Percentiles rank a stretch among this genome's conserved stretches.
These are phyloP conservation scores for Neotragus moschatus DNA, from an alignment of 2,113 vertebrate species.

Conservation along the genomic window DNA sequence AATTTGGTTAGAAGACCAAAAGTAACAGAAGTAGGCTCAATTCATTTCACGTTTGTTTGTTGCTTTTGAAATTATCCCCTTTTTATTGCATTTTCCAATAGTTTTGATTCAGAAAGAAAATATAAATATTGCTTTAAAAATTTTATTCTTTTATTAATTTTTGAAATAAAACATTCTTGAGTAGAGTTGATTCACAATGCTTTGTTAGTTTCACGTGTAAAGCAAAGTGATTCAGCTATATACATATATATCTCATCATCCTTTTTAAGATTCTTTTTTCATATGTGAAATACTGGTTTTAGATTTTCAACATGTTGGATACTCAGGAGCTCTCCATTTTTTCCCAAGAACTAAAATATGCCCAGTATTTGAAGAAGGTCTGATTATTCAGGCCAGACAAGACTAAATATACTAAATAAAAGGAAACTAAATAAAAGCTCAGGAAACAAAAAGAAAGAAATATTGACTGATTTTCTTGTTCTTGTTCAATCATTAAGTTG, in stretches of 20 bases:
- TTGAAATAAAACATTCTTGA: not conserved
- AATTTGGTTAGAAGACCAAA: not conserved
- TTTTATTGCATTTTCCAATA: not conserved
- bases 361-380: not conserved
- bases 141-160: not conserved
- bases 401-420: not conserved
- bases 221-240: not conserved
- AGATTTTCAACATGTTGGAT: not conserved
- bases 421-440: not conserved
- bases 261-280: not conserved
- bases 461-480: not conserved
- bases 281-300: not conserved
- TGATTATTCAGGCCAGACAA: not conserved
- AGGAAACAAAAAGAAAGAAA: not conserved
- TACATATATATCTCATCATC: not conserved
- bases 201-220: not conserved
- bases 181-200: not conserved
- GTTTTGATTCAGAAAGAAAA: not conserved
- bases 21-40: not conserved
- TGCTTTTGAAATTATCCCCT: not conserved
- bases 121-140: not conserved
- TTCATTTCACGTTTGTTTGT: not conserved
- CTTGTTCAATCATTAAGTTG: not conserved
- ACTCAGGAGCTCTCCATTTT: not conserved
- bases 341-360: not conserved